Base-by-base conservation (phyloP, 2,113 vertebrate species). In the Pedionomus torquatus region DNA sequence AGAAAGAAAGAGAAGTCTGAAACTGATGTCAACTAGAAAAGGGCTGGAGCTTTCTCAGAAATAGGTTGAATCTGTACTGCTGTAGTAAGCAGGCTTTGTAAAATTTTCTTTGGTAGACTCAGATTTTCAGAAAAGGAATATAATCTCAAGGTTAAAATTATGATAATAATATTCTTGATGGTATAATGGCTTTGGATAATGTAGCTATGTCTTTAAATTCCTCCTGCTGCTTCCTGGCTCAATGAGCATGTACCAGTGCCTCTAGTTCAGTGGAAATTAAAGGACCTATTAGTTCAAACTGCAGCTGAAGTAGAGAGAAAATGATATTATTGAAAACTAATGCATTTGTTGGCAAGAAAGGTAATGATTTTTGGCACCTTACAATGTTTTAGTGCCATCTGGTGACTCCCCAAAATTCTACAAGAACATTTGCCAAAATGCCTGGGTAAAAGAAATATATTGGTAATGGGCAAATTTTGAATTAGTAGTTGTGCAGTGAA, bases 381-480 rank as follows among this genome's bases (percentile, higher is more conserved):
- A 51, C 66, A 95, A 97, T 95, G 97, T 96, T 97, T 97, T 97
- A 95, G 95, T 97, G 97, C 97, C 97, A 97, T 96, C 97, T 97
- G 95, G 96, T 97, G 97, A 97, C 95, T 95, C 80, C 83, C 91
- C 92, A 95, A 97, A 96, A 96, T 85, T 94, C 95, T 97, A 97
- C 96, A 96, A 72, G 80, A 93, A 63, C 5, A 39, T 71, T 87
- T 92, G 86, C 91, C 97, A 92, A 93, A 96, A 69, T 90, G 60
- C 43, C 57, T 41, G 26, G 17, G 35, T 49, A 35, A 93, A 91
- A 70, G 18, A 92, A 90, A 85, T 82, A 20, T 18, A 68, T 63
- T 46, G 5, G 19, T 70, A 54, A 76, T 33, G 33, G 43, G 14
- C 4, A 92, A 89, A 23, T 57, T 87, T 82, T 89, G 14, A 44